Conservation (phyloP, 2,113 vertebrate genomes). For the Oenanthe melanoleuca region DNA sequence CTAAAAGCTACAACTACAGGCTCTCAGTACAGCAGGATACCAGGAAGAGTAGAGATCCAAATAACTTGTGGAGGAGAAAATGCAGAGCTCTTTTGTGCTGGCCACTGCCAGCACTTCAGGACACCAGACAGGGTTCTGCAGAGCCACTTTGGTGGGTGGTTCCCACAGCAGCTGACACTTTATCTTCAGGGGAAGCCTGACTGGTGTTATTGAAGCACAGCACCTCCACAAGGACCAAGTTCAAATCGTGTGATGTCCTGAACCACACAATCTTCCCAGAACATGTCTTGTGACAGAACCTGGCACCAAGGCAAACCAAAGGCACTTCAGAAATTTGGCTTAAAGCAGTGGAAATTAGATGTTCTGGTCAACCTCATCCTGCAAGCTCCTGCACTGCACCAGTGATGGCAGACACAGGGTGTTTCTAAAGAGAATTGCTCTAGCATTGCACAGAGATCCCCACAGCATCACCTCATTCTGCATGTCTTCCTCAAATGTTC, state of each 20-base stretch:
- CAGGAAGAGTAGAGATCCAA: background rate
- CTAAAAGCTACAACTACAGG: background rate
- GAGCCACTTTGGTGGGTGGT: background rate
- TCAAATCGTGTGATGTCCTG: background rate
- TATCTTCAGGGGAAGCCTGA: background rate
- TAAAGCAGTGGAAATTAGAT: background rate
- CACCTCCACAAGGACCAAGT: background rate
- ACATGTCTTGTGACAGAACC: background rate
- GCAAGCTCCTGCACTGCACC: too few relatives aligned
- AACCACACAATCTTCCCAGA: background rate
- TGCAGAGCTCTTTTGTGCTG: background rate
- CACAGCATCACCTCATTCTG: background rate
- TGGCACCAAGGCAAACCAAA: background rate
- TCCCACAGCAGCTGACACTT: rapidly evolving
- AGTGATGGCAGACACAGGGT: background rate
- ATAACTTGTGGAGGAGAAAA: background rate
- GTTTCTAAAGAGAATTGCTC: background rate
- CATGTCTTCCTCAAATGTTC: background rate
- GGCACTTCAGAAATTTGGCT: background rate
- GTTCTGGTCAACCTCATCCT: background rate
- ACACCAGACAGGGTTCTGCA: background rate
- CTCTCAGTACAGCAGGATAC: background rate
- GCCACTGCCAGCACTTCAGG: background rate
- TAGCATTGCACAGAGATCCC: background rate
- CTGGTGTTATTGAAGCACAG: background rate